phyloP scores from a whole-genome alignment of 2,797 vertebrate species.

The Channallabes apus region DNA sequence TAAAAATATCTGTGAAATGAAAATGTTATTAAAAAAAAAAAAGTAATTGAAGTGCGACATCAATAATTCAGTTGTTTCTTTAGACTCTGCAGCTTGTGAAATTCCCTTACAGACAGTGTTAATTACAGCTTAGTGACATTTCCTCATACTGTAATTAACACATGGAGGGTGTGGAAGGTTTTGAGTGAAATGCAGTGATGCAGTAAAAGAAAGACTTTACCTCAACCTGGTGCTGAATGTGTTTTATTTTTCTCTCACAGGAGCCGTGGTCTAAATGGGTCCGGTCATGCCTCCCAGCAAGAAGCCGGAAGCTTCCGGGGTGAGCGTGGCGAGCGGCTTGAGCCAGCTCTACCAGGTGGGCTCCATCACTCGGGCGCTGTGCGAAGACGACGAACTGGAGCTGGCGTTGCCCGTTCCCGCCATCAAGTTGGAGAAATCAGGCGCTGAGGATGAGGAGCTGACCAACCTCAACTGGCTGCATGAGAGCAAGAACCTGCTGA shows the following conservation, averaged over 20 bases:
- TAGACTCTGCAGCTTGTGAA: no score
- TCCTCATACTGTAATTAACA: background rate
- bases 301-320: constrained; percentile 86
- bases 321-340: constrained; percentile 80
- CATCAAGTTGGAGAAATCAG: constrained; percentile 78
- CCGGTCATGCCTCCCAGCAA: constrained; percentile 92
- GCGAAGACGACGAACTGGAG: constrained; percentile 84
- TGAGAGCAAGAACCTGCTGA: constrained; percentile 87
- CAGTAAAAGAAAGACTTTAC: background rate
- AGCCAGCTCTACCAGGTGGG: constrained; percentile 81
- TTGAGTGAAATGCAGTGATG: background rate
- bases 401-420: constrained; percentile 74
- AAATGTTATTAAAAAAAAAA: background rate
- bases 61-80: background rate
- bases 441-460: constrained; percentile 86
- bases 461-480: constrained; percentile 92
- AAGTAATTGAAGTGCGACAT: background rate
- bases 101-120: background rate
- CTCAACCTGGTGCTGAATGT: background rate
- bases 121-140: background rate
- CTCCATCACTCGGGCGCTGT: constrained; percentile 77
- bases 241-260: constrained; percentile 57
- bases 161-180: background rate
- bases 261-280: constrained; percentile 85
- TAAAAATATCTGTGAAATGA: background rate